Evolutionary conservation across 2,113 vertebrate species (phyloP).

Genomic region (Cervus canadensis): DNA sequence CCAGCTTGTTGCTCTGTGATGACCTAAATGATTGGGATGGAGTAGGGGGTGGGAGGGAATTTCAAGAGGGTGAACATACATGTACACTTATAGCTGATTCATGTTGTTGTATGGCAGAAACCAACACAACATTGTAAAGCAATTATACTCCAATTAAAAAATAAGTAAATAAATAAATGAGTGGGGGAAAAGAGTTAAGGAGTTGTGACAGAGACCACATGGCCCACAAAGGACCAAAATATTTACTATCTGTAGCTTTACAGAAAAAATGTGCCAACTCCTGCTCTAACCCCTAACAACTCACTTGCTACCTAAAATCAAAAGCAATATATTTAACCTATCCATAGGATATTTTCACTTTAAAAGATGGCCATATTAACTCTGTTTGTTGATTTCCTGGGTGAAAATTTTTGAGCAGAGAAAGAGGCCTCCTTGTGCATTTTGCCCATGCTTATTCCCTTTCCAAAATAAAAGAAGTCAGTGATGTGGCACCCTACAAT

Average conservation of each 20-base stretch:
- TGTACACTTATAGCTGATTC: neutral
- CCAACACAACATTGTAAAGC: neutral
- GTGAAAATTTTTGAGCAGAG: neutral
- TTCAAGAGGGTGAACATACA: neutral
- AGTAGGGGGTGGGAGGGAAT: neutral
- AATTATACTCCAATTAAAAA: neutral
- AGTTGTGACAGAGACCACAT: neutral
- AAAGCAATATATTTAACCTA: neutral
- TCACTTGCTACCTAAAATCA: neutral
- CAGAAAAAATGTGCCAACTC: neutral
- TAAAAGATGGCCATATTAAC: neutral
- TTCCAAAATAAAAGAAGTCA: conserved; percentile 21
- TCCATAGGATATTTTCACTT: neutral
- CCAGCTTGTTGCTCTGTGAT: neutral
- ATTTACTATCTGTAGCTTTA: neutral
- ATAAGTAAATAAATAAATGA: neutral
- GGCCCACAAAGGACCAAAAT: neutral
- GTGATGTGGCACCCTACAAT: neutral
- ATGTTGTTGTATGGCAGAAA: neutral
- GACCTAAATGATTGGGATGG: neutral
- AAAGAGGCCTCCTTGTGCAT: neutral
- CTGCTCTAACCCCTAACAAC: neutral
- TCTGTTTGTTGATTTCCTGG: neutral
- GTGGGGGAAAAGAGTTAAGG: neutral
- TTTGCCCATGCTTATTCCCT: neutral